These are phyloP conservation scores for Mus spretus DNA, from an alignment of 2,797 vertebrate species.

Conservation along the genomic window DNA sequence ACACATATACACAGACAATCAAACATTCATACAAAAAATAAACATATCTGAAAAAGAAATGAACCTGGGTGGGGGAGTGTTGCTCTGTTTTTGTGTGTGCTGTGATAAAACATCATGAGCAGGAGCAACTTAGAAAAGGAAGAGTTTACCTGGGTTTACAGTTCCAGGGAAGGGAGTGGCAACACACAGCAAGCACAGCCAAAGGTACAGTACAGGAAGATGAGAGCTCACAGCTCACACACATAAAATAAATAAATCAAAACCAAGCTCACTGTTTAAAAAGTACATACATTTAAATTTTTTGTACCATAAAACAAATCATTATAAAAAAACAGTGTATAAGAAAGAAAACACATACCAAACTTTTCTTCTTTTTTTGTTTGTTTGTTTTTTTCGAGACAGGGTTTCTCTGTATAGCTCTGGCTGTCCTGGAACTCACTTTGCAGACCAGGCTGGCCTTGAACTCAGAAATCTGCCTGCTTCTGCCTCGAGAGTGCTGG, in stretches of 20 bases:
- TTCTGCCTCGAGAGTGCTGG: no score
- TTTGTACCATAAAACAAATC: neutral
- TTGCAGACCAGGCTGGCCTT: no score
- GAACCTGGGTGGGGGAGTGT: neutral
- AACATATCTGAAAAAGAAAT: neutral
- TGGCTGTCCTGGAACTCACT: no score
- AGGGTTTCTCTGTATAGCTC: no score
- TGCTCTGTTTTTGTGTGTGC: no score
- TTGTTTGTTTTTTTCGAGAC: no score
- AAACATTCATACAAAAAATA: neutral
- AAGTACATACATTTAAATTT: neutral
- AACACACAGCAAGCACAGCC: neutral
- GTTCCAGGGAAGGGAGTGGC: neutral
- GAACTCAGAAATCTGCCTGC: no score
- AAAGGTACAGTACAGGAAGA: no score
- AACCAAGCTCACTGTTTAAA: neutral
- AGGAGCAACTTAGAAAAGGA: neutral
- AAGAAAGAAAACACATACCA: constrained; percentile 24
- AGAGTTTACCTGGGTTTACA: neutral
- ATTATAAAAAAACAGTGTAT: neutral
- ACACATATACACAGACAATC: neutral
- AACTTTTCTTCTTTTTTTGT: no score
- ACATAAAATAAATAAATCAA: neutral
- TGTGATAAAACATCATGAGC: no score
- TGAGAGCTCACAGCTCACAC: neutral